Base-by-base conservation (phyloP, 2,113 vertebrate species). In the Platichthys stellatus region DNA sequence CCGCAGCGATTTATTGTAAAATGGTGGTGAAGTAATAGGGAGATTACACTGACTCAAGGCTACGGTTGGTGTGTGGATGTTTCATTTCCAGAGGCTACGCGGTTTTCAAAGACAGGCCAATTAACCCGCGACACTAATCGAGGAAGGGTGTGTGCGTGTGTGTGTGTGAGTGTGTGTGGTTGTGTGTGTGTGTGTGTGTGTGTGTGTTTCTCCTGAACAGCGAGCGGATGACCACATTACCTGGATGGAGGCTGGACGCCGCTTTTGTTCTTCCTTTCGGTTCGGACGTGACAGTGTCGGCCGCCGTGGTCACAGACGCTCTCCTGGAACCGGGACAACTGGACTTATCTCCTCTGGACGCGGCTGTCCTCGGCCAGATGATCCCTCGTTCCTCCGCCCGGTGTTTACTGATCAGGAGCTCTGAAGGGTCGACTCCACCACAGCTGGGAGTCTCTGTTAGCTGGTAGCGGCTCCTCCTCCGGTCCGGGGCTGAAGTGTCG, bases 311-410 rank as follows among this genome's bases (percentile, higher is more conserved):
- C 10, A 40, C 57, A 68, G 45, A 69, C 17, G 82, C 75, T 84
- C 17, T 83, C 23, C 76, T 79, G 67, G 18, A 71, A 51, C 61
- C 84, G n/a, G 78, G 47, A 43, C 49, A 78, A 83, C 73, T 54
- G 81, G 18, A 85, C 13, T 40, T 83, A 24, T 85, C 67, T 79
- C 80, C 76, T 77, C 63, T 76, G 69, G 75, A 38, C 47, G 26
- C 59, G 59, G 69, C 65, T 78, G 70, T 84, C 82, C 73, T 73
- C 15, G 77, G 26, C 31, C 69, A 86, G 87, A 85, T 86, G 86
- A 84, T 84, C 88, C 62, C 49, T 45, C 17, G 78, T 24, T 76
- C 68, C 18, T 70, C 11, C 31, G 31, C 31, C 31, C 40, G 40
- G 12, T 13, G 40, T 43, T 72, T 8, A 31, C 5, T 7, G 1